Evolutionary conservation across 2,113 vertebrate genomes (phyloP), one percentile per base, ranked within the genome.

Genomic region (Equus przewalskii): DNA sequence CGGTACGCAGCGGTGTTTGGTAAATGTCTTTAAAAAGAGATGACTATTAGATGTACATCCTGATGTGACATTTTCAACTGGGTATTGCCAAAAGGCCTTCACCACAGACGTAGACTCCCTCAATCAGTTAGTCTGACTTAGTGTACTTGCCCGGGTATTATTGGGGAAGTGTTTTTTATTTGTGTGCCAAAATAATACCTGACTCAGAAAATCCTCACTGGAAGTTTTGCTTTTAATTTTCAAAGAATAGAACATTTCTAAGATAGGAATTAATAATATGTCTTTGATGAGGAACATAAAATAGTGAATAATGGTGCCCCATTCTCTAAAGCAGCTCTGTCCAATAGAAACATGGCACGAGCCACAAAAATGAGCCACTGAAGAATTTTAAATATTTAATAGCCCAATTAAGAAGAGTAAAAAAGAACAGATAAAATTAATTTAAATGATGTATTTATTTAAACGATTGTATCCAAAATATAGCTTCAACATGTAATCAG

Each of bases 141-240:
- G 30, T 86, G 41, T 65, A 49, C 85, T 51, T 86, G 95, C 72
- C 51, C n/a, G 28, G 56, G 18, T 69, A 18, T 89, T 90, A 85
- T 56, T 81, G 33, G 19, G 5, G 16, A 78, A 51, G n/a, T 30
- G 22, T 28, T 84, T 96, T 64, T 89, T 28, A n/a, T 86, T 67
- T 80, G n/a, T 89, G 60, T 76, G 54, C 7, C 67, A 72, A 2
- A 19, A 44, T 56, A 49, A 46, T 46, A 7, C n/a, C 80, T 36
- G n/a, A 36, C 28, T 33, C 72, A 30, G 62, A 56, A 90, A 79
- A 85, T 49, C 60, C 58, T 80, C 2, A 33, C 70, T 87, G 67
- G 78, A 90, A 87, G 36, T 33, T 95, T 64, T 76, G 89, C 65
- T 73, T 89, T 85, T 80, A 26, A 30, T 87, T 90, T 82, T 10